Evolutionary conservation across 2,797 vertebrate species (phyloP).

Genomic region (Phrynocephalus guinanensis): DNA sequence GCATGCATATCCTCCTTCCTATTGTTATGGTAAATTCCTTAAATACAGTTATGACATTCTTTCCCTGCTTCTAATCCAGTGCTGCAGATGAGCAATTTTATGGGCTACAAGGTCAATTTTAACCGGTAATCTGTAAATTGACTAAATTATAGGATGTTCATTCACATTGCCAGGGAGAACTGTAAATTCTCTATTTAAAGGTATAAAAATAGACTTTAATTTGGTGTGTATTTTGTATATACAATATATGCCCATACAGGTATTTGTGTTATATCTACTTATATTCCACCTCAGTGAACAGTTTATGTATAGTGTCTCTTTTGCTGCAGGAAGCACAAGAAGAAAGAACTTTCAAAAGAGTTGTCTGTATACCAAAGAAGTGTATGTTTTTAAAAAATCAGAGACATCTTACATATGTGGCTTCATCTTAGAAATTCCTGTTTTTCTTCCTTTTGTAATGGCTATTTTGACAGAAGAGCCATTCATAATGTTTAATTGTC

Average conservation of each 20-base stretch:
- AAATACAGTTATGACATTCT: conserved; percentile 87
- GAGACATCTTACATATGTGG: conserved; percentile 57
- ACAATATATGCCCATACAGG: conserved; percentile 41
- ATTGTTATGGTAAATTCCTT: conserved; percentile 88
- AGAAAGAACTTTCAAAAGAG: conserved; percentile 67
- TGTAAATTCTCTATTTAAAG: conserved; percentile 84
- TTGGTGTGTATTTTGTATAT: conserved; percentile 57
- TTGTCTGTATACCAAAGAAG: conserved; percentile 57
- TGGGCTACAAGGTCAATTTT: conserved; percentile 87
- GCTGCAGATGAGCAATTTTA: conserved; percentile 86
- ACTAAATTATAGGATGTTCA: conserved; percentile 90
- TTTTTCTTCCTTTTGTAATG: conserved; percentile 70
- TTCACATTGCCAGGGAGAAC: conserved; percentile 85
- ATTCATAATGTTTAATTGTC: conserved; percentile 78
- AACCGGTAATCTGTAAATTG: conserved; percentile 90
- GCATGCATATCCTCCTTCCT: conserved; percentile 81
- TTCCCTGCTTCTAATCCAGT: conserved; percentile 82
- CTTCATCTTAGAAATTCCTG: conserved; percentile 63
- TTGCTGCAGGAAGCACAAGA: conserved; percentile 69
- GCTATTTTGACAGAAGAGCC: conserved; percentile 71
- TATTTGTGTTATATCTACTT: conserved; percentile 70
- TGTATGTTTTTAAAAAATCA: neutral
- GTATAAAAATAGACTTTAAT: conserved; percentile 78
- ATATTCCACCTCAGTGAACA: conserved; percentile 76
- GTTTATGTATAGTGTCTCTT: conserved; percentile 66